Conservation (phyloP, 2,797 vertebrate genomes). For the Melopsittacus undulatus region DNA sequence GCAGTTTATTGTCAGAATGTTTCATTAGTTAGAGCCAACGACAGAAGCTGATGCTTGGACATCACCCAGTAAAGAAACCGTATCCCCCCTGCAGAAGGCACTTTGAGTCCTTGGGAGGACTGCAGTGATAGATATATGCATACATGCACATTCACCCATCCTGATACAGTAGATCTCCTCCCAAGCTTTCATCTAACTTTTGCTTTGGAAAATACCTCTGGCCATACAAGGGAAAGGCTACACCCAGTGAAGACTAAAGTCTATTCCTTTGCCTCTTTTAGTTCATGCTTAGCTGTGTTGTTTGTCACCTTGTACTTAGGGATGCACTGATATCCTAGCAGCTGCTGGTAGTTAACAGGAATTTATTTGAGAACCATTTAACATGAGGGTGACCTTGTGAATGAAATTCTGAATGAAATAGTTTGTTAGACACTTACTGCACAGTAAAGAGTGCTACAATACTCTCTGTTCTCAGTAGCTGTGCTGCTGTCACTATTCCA, state of each 20-base stretch:
- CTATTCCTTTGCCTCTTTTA: neutral
- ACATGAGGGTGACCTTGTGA: slow-evolving; percentile 15
- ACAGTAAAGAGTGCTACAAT: neutral
- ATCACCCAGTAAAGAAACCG: slow-evolving; percentile 56
- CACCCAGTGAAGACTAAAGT: neutral
- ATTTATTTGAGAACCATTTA: slow-evolving; percentile 8
- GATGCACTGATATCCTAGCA: slow-evolving; percentile 1
- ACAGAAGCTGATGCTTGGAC: slow-evolving; percentile 51
- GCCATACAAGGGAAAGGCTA: neutral
- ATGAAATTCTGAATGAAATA: slow-evolving; percentile 40
- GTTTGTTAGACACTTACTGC: neutral
- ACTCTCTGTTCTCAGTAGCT: neutral
- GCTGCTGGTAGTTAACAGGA: slow-evolving; percentile 5
- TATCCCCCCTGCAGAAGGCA: slow-evolving; percentile 48
- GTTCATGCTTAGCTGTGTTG: neutral
- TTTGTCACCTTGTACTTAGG: neutral
- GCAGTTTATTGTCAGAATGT: slow-evolving; percentile 39
- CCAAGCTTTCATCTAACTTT: slow-evolving; percentile 30
- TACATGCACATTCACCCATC: slow-evolving; percentile 35
- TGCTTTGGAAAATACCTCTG: slow-evolving; percentile 44
- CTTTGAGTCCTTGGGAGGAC: slow-evolving; percentile 30
- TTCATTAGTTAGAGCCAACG: neutral
- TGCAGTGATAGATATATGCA: neutral
- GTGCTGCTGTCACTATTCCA: neutral
- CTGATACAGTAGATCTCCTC: slow-evolving; percentile 29